Percentiles rank a stretch among this genome's conserved stretches.
Evolutionary conservation across 1,140 invertebrate genomes (phyloP).

Genomic region (Thrips palmi): DNA sequence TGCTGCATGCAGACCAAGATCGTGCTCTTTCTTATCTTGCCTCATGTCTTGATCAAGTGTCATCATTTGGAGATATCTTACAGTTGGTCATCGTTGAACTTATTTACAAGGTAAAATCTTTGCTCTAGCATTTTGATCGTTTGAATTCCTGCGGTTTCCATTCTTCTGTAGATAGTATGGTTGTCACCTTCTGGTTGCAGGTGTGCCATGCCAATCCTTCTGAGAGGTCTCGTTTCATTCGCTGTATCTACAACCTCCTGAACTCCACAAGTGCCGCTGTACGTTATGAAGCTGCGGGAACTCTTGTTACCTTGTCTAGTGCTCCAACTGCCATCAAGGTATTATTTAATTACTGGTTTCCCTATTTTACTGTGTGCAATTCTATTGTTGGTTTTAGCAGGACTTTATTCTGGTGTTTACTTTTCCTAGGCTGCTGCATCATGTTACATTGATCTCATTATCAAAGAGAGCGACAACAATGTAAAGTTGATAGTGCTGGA

Average conservation of each 20-base stretch:
- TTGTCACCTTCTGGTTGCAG: slow-evolving; percentile 25
- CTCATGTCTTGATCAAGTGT: slow-evolving; percentile 85
- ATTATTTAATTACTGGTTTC: slow-evolving; percentile 10
- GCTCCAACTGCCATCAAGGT: slow-evolving; percentile 93
- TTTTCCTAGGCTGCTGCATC: slow-evolving; percentile 64
- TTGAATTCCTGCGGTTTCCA: neutral
- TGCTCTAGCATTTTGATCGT: neutral
- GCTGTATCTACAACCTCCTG: slow-evolving; percentile 94
- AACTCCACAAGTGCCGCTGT: slow-evolving; percentile 94
- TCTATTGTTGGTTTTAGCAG: neutral
- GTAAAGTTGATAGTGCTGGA: slow-evolving; percentile 98
- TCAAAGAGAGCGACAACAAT: slow-evolving; percentile 99
- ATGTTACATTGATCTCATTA: slow-evolving; percentile 95
- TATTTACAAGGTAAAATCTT: slow-evolving; percentile 84
- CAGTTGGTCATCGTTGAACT: slow-evolving; percentile 98
- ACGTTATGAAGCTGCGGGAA: slow-evolving; percentile 95
- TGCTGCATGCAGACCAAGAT: slow-evolving; percentile 92
- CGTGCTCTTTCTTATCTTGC: slow-evolving; percentile 82
- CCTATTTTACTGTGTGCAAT: neutral
- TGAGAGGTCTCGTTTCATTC: slow-evolving; percentile 89
- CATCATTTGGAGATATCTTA: slow-evolving; percentile 91
- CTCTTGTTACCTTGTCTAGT: slow-evolving; percentile 94
- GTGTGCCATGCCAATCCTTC: slow-evolving; percentile 94
- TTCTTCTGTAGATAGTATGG: neutral
- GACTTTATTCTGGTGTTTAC: neutral